These are phyloP conservation scores for Phylloscopus trochiloides DNA, from an alignment of 2,113 vertebrate species.

Conservation along the genomic window DNA sequence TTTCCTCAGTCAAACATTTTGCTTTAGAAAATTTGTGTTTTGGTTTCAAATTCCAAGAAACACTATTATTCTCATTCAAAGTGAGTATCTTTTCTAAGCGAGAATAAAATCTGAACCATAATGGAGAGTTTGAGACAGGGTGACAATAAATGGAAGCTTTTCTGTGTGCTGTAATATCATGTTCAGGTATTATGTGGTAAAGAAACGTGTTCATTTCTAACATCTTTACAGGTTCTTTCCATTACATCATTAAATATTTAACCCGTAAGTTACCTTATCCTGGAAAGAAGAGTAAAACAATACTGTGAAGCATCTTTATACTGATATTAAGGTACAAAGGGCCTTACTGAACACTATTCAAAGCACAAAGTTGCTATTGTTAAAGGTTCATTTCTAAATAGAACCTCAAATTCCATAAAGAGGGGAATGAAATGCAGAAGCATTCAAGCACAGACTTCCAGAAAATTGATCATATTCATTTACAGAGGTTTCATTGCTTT, in stretches of 20 bases:
- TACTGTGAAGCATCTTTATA: conserved; percentile 28
- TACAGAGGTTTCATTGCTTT: not conserved
- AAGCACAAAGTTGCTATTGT: not conserved
- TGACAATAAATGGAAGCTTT: not conserved
- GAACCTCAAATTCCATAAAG: not conserved
- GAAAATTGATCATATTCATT: not conserved
- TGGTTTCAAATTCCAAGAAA: not conserved
- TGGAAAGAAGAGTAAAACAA: conserved; percentile 57
- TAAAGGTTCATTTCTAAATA: conserved; percentile 1
- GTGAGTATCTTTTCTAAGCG: not conserved
- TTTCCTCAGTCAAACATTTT: not conserved
- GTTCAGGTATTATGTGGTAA: not conserved
- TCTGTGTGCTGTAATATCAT: not conserved
- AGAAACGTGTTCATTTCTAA: not conserved
- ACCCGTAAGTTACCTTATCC: conserved; percentile 5
- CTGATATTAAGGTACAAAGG: conserved; percentile 40
- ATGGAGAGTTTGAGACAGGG: not conserved
- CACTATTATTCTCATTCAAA: not conserved
- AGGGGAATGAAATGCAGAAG: not conserved
- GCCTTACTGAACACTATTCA: not conserved
- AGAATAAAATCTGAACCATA: not conserved
- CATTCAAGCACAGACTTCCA: not conserved
- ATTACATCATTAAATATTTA: conserved; percentile 61
- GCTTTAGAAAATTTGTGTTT: not conserved
- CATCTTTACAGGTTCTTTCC: conserved; percentile 22